Base-by-base conservation (phyloP, 2,113 vertebrate genomes). In the Leucoraja erinaceus region DNA sequence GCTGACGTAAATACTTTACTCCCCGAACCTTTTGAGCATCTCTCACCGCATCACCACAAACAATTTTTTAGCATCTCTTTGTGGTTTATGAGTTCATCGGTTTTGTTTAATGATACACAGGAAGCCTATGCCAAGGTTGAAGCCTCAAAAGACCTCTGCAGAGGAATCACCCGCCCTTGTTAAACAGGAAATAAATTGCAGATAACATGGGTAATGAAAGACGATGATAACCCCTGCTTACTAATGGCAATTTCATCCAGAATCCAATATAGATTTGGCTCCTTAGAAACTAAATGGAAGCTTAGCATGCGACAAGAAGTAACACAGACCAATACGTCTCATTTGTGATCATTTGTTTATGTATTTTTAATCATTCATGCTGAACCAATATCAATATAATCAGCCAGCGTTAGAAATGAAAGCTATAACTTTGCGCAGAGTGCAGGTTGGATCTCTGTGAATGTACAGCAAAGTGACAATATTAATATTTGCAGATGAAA, bases 61-160 rank as follows among this genome's bases (percentile, higher is more conserved):
- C 8, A 0, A 31, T 63, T 63, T 88, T 88, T 88, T 63, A 5
- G 4, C 5, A 72, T 22, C 12, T 8, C 59, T 66, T 33, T 20
- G 59, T 88, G 83, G 83, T 18, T 88, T 18, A 88, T 63, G 83
- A 88, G 59, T 33, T 66, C 83, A 66, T 63, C n/a, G 9, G 6
- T 88, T 88, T 88, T 28, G 31, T 88, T 88, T 63, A 88, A 88
- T 63, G 59, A 88, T n/a, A 88, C 12, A 63, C n/a, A 31, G 59
- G 16, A 88, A 63, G n/a, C 11, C 56, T 16, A 0, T 61, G 83
- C 12, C 16, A 88, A 88, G n/a, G 5, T 63, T 18, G 59, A 31
- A 86, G 59, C 61, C 83, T 63, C 59, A 16, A 0, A 63, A 63
- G 59, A 10, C 28, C 28, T n/a, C 59, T 18, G 56, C 4, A 88